Percentiles rank a stretch among this genome's conserved stretches.
Conservation (phyloP, 2,888 invertebrate species). For the Ischnura elegans region DNA sequence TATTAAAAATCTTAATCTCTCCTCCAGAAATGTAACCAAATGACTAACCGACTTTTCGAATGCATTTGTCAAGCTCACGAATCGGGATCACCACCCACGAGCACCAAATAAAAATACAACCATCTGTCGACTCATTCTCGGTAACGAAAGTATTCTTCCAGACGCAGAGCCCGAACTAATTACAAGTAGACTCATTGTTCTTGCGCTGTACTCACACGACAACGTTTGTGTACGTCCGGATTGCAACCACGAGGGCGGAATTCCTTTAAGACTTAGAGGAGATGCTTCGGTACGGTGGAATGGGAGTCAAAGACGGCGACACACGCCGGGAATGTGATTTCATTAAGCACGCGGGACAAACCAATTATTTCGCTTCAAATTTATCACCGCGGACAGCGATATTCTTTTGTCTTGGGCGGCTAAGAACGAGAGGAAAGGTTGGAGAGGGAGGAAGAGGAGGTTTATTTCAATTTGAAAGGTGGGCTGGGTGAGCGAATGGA, state of each 20-base stretch:
- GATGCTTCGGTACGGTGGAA: neutral
- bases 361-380: conserved; percentile 49
- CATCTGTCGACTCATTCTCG: too few relatives aligned
- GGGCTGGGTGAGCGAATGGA: neutral
- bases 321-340: conserved; percentile 36
- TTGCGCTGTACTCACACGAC: too few relatives aligned
- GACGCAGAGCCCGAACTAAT: too few relatives aligned
- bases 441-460: conserved; percentile 29
- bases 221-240: too few relatives aligned
- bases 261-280: neutral
- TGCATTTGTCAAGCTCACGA: too few relatives aligned
- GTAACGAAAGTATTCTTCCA: too few relatives aligned
- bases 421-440: neutral
- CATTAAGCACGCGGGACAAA: conserved; percentile 43
- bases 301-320: neutral
- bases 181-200: too few relatives aligned
- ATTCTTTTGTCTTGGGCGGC: conserved; percentile 54
- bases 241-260: neutral
- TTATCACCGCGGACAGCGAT: neutral
- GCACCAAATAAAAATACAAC: too few relatives aligned
- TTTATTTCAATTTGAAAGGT: conserved; percentile 24
- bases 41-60: too few relatives aligned
- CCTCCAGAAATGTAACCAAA: too few relatives aligned
- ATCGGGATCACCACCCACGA: too few relatives aligned
- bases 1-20: too few relatives aligned